A percentile compares a stretch with the other conserved stretches of the same genome.
These are phyloP conservation scores for Microplitis deprimator DNA, from an alignment of 2,888 invertebrate species.

Conservation along the genomic window DNA sequence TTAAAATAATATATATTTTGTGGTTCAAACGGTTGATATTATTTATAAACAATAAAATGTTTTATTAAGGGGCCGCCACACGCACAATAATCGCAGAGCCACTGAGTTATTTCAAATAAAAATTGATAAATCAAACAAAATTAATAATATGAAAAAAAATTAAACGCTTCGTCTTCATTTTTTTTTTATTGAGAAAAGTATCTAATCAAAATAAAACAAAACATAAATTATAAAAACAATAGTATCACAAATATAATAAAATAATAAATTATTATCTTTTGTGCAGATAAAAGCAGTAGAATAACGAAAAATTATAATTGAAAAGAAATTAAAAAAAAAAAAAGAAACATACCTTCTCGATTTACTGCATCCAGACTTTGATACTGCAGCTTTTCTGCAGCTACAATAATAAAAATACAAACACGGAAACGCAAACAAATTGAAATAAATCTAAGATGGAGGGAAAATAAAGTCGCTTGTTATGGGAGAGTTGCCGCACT, in stretches of 20 bases:
- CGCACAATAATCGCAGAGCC: slow-evolving; percentile 71
- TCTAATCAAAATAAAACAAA: slow-evolving; percentile 3
- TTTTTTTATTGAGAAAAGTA: neutral
- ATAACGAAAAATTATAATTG: slow-evolving; percentile 1
- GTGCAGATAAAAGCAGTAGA: slow-evolving; percentile 10
- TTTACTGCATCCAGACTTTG: slow-evolving; percentile 79
- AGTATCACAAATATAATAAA: slow-evolving; percentile 17
- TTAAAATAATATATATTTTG: slow-evolving; percentile 43
- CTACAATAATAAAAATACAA: slow-evolving; percentile 71
- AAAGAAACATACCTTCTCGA: slow-evolving; percentile 75
- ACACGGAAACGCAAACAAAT: slow-evolving; percentile 62
- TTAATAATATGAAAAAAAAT: slow-evolving; percentile 16
- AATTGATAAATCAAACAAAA: slow-evolving; percentile 10
- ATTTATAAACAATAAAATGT: neutral
- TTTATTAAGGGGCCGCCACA: slow-evolving; percentile 55
- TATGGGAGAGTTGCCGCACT: neutral
- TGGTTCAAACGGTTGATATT: slow-evolving; percentile 58
- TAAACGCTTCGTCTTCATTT: neutral
- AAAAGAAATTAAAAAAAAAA: slow-evolving; percentile 11
- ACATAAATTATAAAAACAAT: slow-evolving; percentile 6
- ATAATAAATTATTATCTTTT: neutral
- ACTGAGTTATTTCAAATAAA: slow-evolving; percentile 67
- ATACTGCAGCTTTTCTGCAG: slow-evolving; percentile 76
- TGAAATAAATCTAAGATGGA: slow-evolving; percentile 29
- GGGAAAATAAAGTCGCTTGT: neutral